phyloP scores from a whole-genome alignment of 1,140 invertebrate genomes.

The Laupala kohalensis region DNA sequence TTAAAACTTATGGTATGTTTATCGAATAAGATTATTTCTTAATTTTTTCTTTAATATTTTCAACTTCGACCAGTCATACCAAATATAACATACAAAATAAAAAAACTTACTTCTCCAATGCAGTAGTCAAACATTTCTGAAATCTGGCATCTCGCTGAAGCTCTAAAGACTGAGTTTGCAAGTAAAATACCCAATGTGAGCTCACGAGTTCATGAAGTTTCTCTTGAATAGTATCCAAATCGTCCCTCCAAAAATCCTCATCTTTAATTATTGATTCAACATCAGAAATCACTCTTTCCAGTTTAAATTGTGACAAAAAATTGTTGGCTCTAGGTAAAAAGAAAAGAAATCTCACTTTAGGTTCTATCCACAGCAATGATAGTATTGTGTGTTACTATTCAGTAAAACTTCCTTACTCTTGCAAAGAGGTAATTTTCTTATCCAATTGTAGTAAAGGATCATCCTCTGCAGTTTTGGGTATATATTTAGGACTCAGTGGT shows the following conservation, averaged over 20 bases:
- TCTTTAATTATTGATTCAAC: background rate
- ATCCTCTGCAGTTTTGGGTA: constrained; percentile 1
- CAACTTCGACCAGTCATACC: no score
- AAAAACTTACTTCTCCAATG: constrained; percentile 20
- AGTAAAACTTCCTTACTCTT: constrained; percentile 5
- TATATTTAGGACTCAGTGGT: constrained; percentile 20
- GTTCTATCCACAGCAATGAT: background rate
- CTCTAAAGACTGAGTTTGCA: constrained; percentile 21
- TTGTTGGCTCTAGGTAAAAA: background rate
- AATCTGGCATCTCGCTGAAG: constrained; percentile 24
- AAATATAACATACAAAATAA: background rate
- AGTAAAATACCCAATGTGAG: constrained; percentile 21
- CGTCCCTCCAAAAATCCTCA: background rate
- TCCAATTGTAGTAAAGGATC: background rate
- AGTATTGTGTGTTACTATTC: background rate
- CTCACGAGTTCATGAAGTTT: constrained; percentile 22
- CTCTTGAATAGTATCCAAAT: constrained; percentile 13
- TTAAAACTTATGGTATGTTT: no score
- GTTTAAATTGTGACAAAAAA: background rate
- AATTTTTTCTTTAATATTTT: no score
- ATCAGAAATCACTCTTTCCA: background rate
- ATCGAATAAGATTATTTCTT: no score
- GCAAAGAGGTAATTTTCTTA: constrained; percentile 8
- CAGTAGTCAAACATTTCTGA: constrained; percentile 22
- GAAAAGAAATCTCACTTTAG: background rate